Evolutionary conservation across 2,797 vertebrate species (phyloP).

Genomic region (Tiaroga cobitis): DNA sequence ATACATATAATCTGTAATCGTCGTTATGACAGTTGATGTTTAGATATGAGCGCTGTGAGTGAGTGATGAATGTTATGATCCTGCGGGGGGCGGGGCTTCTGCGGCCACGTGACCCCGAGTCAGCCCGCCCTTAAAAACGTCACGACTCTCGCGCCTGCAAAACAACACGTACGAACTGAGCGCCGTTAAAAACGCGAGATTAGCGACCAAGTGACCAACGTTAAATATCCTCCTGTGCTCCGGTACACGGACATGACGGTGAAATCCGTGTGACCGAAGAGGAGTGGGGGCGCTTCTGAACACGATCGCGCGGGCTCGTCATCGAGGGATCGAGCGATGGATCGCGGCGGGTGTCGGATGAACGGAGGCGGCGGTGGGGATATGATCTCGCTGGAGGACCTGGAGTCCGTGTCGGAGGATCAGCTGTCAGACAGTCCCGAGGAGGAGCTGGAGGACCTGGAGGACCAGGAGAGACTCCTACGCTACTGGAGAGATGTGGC

Average conservation of each 20-base stretch:
- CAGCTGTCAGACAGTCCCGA: constrained; percentile 78
- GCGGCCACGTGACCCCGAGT: not conserved
- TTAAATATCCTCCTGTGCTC: not conserved
- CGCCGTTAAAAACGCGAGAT: not conserved
- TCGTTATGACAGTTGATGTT: not conserved
- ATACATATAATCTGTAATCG: not conserved
- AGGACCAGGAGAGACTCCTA: constrained; percentile 77
- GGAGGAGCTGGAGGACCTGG: constrained; percentile 73
- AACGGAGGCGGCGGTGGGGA: constrained; percentile 70
- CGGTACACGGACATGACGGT: not conserved
- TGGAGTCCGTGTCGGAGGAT: constrained; percentile 83
- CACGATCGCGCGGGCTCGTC: not conserved
- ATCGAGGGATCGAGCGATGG: constrained; percentile 65
- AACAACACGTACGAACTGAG: constrained; percentile 20
- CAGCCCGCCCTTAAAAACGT: not conserved
- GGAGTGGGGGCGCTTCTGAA: not conserved
- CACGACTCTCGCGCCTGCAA: not conserved
- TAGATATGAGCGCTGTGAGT: not conserved
- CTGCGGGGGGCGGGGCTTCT: not conserved
- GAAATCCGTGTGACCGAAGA: not conserved
- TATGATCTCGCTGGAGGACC: constrained; percentile 86
- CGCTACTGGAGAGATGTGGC: constrained; percentile 88
- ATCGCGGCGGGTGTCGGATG: constrained; percentile 81
- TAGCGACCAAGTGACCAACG: no score
- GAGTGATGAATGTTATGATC: not conserved